Base-by-base conservation (phyloP, 2,888 invertebrate genomes). In the Lithophane semibrunnea region DNA sequence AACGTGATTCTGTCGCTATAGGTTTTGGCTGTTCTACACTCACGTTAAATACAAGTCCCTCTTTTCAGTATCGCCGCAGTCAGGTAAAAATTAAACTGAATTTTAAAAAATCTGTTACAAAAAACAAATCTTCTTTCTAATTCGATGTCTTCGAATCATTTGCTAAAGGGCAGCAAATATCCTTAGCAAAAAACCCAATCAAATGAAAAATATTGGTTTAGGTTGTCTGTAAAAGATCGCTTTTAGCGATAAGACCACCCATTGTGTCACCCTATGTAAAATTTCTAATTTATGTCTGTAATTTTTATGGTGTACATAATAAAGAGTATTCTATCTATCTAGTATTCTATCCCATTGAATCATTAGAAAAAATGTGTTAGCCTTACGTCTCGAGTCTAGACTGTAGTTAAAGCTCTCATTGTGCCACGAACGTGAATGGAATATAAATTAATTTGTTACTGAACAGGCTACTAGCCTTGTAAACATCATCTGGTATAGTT, bases 361-460 rank as follows among this genome's bases (percentile, higher is more conserved):
- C 24, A 71, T 56, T 69, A 69, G 58, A 63, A 74, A 65, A 73
- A 66, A 52, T 60, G 56, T 72, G 68, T 42, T 29, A 66, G 65
- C 21, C 42, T 75, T 42, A 37, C 54, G 70, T 76, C 79, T 83
- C 82, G 82, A 73, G 70, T 56, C 13, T 3, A 13, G 12, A 56
- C 12, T 58, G 49, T 68, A 72, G 64, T 73, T 64, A 52, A 80
- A 68, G 76, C 73, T 80, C 64, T 68, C 47, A 74, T 80, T 83
- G 83, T 80, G 29, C 21, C 12, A 10, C 2, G n/a, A 44, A 73
- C 73, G 44, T 37, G 70, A 29, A n/a, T 47, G 12, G 76, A 68
- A 83, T 83, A 71, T 58, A 12, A 80, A 80, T 80, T 71, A 68
- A 56, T 76, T 24, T 68, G 64, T 68, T 80, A 52, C 64, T 47